Percentiles rank a stretch among this genome's conserved stretches.
Conservation (phyloP, 2,113 vertebrate genomes). For the Dissostichus mawsoni region DNA sequence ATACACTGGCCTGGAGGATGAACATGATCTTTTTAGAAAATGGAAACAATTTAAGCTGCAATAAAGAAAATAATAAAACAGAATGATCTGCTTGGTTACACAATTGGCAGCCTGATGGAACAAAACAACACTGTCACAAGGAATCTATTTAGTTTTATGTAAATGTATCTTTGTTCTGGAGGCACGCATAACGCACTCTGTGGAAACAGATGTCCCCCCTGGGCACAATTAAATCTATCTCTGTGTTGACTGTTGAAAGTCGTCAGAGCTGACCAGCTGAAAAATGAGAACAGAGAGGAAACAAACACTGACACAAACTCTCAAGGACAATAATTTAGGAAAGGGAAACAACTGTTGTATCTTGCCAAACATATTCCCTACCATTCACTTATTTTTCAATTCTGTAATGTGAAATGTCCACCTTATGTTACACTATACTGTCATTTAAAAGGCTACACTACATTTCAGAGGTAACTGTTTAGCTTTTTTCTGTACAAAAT, state of each 20-base stretch:
- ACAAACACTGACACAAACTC: conserved; percentile 1
- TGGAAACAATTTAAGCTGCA: conserved; percentile 14
- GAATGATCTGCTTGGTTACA: background rate
- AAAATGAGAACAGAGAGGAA: conserved; percentile 2
- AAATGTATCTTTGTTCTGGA: background rate
- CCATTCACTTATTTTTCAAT: background rate
- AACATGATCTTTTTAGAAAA: conserved; percentile 15
- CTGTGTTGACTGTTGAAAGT: conserved; percentile 1
- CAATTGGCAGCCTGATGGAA: background rate
- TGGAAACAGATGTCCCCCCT: background rate
- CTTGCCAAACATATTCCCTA: background rate
- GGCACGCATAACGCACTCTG: background rate
- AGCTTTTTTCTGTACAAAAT: background rate
- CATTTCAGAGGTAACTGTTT: background rate
- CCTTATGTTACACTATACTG: background rate
- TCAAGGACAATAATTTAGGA: background rate
- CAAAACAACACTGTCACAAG: background rate
- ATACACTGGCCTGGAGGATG: background rate
- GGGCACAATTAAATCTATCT: background rate
- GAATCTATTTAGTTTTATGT: background rate
- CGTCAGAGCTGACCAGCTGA: background rate
- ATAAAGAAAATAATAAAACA: background rate
- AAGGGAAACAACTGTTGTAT: background rate
- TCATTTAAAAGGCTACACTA: background rate
- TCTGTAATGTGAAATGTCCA: background rate